These are phyloP conservation scores for Antitype chi DNA, from an alignment of 2,888 invertebrate species.

Conservation along the genomic window DNA sequence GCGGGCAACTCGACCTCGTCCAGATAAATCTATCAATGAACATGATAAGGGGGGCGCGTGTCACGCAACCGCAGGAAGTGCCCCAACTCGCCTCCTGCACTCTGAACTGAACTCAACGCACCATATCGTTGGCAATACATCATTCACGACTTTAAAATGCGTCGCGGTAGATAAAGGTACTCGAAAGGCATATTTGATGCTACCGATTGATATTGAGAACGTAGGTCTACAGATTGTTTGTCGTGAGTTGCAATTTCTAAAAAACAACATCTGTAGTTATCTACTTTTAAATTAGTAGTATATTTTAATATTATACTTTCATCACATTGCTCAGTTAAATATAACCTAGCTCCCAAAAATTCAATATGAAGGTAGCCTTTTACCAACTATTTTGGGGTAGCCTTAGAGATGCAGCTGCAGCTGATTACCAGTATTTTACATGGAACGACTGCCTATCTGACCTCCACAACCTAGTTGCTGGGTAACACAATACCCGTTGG, in stretches of 20 bases:
- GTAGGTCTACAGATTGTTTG: background rate
- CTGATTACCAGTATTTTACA: background rate
- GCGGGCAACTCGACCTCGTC: conserved; percentile 84
- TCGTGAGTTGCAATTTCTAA: background rate
- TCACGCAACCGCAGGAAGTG: conserved; percentile 86
- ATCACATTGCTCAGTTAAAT: background rate
- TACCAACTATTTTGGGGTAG: background rate
- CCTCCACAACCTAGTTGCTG: too few species aligned
- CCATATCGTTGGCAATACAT: conserved; percentile 73
- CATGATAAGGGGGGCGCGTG: conserved; percentile 87
- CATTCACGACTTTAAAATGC: conserved; percentile 66
- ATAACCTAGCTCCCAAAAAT: too few species aligned
- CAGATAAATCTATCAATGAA: conserved; percentile 90
- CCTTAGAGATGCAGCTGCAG: background rate
- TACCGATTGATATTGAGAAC: conserved; percentile 2
- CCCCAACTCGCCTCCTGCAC: conserved; percentile 81
- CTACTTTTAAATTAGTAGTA: background rate
- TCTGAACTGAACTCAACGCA: conserved; percentile 75
- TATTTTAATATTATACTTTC: background rate
- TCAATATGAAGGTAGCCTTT: background rate
- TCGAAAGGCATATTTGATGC: conserved; percentile 1
- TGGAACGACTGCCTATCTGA: background rate
- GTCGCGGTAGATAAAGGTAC: conserved; percentile 49
- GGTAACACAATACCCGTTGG: background rate
- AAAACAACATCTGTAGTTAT: background rate